Evolutionary conservation across 2,113 vertebrate species (phyloP).

Genomic region (Apeltes quadracus): DNA sequence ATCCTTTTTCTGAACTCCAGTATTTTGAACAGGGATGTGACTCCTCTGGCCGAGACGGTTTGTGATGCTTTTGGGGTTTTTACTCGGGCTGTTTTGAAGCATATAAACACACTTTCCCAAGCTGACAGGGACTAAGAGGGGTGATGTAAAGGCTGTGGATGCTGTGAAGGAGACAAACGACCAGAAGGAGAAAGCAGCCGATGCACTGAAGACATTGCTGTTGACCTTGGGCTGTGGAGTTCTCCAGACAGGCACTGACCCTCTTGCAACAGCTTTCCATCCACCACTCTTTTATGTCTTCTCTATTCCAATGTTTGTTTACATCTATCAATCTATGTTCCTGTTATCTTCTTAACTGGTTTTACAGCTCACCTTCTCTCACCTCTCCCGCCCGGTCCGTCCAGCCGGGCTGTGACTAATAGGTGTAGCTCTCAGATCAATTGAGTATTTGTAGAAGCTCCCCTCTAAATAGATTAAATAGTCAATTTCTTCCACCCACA

Average conservation of each 20-base stretch:
- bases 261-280: conserved; percentile 25
- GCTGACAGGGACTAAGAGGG: conserved; percentile 23
- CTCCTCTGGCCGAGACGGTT: conserved; percentile 1
- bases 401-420: conserved; percentile 70
- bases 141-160: conserved; percentile 42
- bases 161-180: conserved; percentile 54
- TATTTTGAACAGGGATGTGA: conserved; percentile 5
- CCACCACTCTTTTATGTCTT: conserved; percentile 22
- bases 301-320: conserved; percentile 15
- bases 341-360: conserved; percentile 17
- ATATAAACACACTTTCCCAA: conserved; percentile 15
- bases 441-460: conserved; percentile 76
- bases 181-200: conserved; percentile 52
- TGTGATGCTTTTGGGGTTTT: conserved; percentile 18
- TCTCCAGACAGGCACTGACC: conserved; percentile 39
- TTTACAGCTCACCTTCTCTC: conserved; percentile 21
- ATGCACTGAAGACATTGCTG: conserved; percentile 55
- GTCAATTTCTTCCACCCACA: conserved; percentile 36
- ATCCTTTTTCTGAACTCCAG: conserved; percentile 6
- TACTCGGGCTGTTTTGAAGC: conserved; percentile 19
- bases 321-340: conserved; percentile 25
- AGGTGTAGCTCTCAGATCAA: conserved; percentile 66
- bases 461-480: conserved; percentile 68
- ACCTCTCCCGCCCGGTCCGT: background rate
- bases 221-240: conserved; percentile 61